Evolutionary conservation across 2,888 invertebrate genomes (phyloP), one percentile per base, ranked within the genome.

Genomic region (Orgyia antiqua): DNA sequence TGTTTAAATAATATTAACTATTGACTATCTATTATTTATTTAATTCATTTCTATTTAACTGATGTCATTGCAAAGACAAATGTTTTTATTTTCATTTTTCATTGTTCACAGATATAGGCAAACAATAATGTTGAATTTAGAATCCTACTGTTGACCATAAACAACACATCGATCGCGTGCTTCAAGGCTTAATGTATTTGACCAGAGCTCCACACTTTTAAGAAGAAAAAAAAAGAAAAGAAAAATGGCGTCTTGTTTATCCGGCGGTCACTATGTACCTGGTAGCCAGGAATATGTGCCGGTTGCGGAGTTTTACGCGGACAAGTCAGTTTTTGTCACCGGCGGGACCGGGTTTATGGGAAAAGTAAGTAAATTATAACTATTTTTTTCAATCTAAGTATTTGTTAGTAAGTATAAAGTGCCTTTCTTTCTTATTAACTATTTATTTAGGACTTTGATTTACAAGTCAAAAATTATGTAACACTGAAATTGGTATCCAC

Each of bases 331-430:
- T 17, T 92, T 95, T 58, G 91, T 95, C 32, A 95, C 95, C 2
- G 95, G 95, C 19, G 94, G 92, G 21, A 94, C 94, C 1, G 95
- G 95, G 4, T 95, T 95, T 61, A 91, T 95, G 88, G 95, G 95
- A 33, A 95, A 96, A 88, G 94, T 94, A 40, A 74, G 45, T 1
- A 4, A 7, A 0, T 18, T 6, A n/a, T 15, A n/a, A n/a, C n/a
- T n/a, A n/a, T n/a, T n/a, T n/a, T n/a, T n/a, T n/a, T n/a, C n/a
- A n/a, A n/a, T n/a, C n/a, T n/a, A n/a, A n/a, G n/a, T n/a, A n/a
- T n/a, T n/a, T n/a, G n/a, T n/a, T n/a, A n/a, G n/a, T n/a, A n/a
- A n/a, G n/a, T n/a, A n/a, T n/a, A n/a, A n/a, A n/a, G n/a, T n/a
- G n/a, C n/a, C n/a, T n/a, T n/a, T n/a, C n/a, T n/a, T n/a, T n/a